Evolutionary conservation across 2,797 vertebrate genomes (phyloP).

Genomic region (Sebastes aleutianus): DNA sequence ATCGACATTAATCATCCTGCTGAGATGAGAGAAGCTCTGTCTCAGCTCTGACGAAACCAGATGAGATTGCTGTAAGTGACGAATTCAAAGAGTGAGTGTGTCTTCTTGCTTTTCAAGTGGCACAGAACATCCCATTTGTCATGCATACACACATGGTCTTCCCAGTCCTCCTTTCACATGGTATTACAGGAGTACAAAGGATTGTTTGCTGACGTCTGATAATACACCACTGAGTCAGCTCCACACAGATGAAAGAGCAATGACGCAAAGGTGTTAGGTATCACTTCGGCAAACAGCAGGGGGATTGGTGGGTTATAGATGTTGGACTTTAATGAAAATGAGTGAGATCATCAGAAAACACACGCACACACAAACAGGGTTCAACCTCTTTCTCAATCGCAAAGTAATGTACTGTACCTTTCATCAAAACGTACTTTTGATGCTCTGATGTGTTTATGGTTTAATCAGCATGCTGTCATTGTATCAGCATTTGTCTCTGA

Average conservation of each 20-base stretch:
- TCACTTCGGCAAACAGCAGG: constrained; percentile 35
- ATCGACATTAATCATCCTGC: background rate
- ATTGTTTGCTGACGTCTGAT: constrained; percentile 55
- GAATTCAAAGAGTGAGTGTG: background rate
- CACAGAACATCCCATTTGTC: background rate
- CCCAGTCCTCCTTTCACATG: background rate
- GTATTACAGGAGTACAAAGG: constrained; percentile 26
- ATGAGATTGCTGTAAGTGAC: background rate
- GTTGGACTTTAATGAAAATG: constrained; percentile 7
- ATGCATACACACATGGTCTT: background rate
- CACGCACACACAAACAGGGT: background rate
- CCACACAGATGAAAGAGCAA: constrained; percentile 38
- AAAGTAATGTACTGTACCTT: background rate
- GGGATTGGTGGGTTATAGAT: background rate
- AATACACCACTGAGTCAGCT: constrained; percentile 48
- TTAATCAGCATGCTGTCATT: background rate
- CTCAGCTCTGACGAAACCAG: background rate
- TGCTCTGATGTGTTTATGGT: background rate
- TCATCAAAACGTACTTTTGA: background rate
- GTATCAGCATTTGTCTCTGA: background rate
- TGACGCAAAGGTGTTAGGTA: constrained; percentile 57
- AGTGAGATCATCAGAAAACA: background rate
- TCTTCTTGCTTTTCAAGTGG: background rate
- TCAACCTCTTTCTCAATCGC: background rate
- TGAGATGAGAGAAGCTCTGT: background rate